Conservation (phyloP, 2,888 invertebrate genomes). For the Xestia sexstrigata region DNA sequence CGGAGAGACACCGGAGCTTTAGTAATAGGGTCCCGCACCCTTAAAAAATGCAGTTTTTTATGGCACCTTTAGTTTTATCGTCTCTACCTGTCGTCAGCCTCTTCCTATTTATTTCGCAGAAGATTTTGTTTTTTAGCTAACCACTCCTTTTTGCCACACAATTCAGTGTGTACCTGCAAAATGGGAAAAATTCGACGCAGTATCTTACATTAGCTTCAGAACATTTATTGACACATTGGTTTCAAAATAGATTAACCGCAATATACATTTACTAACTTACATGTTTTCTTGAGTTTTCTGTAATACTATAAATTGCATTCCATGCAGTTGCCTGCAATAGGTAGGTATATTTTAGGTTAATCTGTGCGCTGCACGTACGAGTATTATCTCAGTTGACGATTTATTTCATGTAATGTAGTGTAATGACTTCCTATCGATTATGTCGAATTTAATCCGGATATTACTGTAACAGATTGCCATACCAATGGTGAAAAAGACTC, state of each 20-base stretch:
- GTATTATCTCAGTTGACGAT: conserved; percentile 10
- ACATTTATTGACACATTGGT: conserved; percentile 19
- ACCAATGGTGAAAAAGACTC: conserved; percentile 1
- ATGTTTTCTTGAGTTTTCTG: conserved; percentile 38
- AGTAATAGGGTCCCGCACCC: not conserved
- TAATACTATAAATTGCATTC: conserved; percentile 35
- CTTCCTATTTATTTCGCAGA: not conserved
- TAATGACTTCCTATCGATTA: conserved; percentile 53
- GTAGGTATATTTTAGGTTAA: conserved; percentile 45
- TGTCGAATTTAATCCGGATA: conserved; percentile 13
- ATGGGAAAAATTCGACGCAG: no score
- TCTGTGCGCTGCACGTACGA: conserved; percentile 8
- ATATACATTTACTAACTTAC: conserved; percentile 2
- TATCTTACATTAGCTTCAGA: conserved; percentile 19
- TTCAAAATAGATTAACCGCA: conserved; percentile 40
- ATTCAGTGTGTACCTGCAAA: not conserved
- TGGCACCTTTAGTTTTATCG: not conserved
- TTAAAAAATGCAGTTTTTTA: not conserved
- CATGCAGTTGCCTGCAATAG: conserved; percentile 33
- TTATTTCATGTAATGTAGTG: conserved; percentile 13
- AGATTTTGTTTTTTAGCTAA: not conserved
- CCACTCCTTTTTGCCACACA: not conserved
- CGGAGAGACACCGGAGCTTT: not conserved
- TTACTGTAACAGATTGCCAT: not conserved
- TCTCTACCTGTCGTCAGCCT: not conserved